Percentiles rank a stretch among this genome's conserved stretches.
Evolutionary conservation across 2,797 vertebrate species (phyloP).

Genomic region (Acanthis flammea): DNA sequence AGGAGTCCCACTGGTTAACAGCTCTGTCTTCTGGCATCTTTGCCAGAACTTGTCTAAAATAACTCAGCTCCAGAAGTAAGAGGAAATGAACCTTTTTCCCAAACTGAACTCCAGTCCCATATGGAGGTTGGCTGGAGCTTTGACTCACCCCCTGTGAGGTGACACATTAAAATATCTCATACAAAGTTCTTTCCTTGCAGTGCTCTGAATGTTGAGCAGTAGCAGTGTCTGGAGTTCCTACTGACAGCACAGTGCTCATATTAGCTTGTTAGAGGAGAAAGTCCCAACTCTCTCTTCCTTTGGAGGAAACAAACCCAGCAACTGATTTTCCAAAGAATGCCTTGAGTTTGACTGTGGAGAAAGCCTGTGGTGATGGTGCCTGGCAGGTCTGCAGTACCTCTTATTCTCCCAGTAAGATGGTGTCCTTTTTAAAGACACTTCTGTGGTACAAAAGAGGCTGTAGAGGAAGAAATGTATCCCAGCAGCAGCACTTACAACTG

Average conservation of each 20-base stretch:
- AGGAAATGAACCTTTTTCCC: not conserved
- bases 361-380: not conserved
- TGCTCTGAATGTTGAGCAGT: not conserved
- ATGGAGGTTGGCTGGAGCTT: not conserved
- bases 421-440: not conserved
- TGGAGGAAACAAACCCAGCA: not conserved
- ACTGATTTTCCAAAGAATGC: not conserved
- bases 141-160: not conserved
- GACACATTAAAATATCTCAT: accelerated
- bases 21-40: not conserved
- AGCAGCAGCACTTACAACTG: not conserved
- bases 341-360: not conserved
- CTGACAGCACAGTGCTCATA: not conserved
- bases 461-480: not conserved
- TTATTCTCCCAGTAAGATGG: not conserved
- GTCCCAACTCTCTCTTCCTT: not conserved
- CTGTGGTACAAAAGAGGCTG: not conserved
- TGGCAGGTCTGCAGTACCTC: not conserved
- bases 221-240: not conserved
- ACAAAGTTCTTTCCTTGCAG: not conserved
- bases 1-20: not conserved
- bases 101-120: not conserved
- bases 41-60: not conserved
- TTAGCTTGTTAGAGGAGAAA: not conserved
- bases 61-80: not conserved